Evolutionary conservation across 1,140 invertebrate species (phyloP).

Genomic region (Ceratosolen fusciceps): DNA sequence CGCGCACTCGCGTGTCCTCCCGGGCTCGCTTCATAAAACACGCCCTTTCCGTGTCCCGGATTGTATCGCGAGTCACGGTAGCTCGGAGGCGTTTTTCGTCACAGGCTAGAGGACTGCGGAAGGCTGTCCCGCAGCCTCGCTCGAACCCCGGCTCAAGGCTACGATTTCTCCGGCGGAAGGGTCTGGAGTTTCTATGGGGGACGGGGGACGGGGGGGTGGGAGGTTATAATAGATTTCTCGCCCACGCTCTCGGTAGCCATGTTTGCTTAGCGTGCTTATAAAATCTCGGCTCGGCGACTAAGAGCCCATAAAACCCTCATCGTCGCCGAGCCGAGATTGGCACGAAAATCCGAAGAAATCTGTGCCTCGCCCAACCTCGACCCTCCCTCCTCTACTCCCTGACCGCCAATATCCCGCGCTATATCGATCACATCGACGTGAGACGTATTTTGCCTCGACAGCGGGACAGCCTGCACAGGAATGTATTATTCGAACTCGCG

Average conservation of each 20-base stretch:
- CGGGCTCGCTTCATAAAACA: slow-evolving; percentile 28
- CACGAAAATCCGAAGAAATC: neutral
- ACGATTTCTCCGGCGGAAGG: too few species aligned
- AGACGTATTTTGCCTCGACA: too few species aligned
- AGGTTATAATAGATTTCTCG: slow-evolving; percentile 47
- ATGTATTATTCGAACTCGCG: too few species aligned
- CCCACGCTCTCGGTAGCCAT: slow-evolving; percentile 34
- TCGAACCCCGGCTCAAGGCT: too few species aligned
- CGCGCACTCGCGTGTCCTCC: slow-evolving; percentile 33
- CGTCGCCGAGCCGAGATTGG: neutral
- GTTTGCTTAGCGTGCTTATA: slow-evolving; percentile 38
- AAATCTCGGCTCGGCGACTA: neutral
- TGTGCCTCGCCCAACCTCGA: neutral
- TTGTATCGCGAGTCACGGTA: slow-evolving; percentile 48
- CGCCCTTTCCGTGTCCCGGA: slow-evolving; percentile 49
- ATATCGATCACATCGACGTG: too few species aligned
- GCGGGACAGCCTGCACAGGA: too few species aligned
- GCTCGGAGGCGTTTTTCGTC: slow-evolving; percentile 41
- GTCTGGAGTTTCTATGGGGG: too few species aligned
- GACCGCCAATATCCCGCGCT: too few species aligned
- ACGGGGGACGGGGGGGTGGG: neutral
- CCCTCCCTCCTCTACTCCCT: too few species aligned
- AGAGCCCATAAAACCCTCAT: neutral
- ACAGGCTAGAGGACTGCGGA: neutral
- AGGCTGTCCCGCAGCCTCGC: too few species aligned